These are phyloP conservation scores for Andrena marginata DNA, from an alignment of 2,888 invertebrate genomes.

Conservation along the genomic window DNA sequence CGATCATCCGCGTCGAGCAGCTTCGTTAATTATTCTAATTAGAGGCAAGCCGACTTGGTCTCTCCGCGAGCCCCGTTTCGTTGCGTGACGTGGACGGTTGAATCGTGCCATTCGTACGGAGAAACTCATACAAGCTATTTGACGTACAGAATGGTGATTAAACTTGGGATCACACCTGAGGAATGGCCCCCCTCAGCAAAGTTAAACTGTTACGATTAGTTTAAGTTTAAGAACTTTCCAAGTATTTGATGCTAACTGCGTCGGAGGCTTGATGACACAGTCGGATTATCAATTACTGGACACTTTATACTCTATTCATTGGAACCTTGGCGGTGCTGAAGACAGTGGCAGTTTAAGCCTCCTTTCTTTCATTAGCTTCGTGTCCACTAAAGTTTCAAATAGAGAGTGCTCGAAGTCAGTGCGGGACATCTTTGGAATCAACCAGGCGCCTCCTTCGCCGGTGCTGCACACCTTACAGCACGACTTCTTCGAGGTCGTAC, in stretches of 20 bases:
- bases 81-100: constrained; percentile 7
- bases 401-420: background rate
- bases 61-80: constrained; percentile 50
- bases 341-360: too few relatives aligned
- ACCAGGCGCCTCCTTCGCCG: constrained; percentile 15
- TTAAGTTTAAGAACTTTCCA: too few relatives aligned
- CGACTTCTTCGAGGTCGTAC: constrained; percentile 1
- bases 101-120: constrained; percentile 6
- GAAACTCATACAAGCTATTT: too few relatives aligned
- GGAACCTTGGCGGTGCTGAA: too few relatives aligned
- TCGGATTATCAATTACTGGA: too few relatives aligned
- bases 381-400: background rate
- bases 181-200: too few relatives aligned
- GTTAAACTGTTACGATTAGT: too few relatives aligned
- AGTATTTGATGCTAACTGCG: too few relatives aligned
- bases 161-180: too few relatives aligned
- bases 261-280: too few relatives aligned
- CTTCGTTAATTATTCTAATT: constrained; percentile 77
- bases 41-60: constrained; percentile 59
- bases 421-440: constrained; percentile 7
- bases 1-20: constrained; percentile 54
- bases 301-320: too few relatives aligned
- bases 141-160: too few relatives aligned
- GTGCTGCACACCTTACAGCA: constrained; percentile 27
- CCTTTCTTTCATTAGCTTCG: background rate